Evolutionary conservation across 2,888 invertebrate species (phyloP).

Genomic region (Morinoia aosen): DNA sequence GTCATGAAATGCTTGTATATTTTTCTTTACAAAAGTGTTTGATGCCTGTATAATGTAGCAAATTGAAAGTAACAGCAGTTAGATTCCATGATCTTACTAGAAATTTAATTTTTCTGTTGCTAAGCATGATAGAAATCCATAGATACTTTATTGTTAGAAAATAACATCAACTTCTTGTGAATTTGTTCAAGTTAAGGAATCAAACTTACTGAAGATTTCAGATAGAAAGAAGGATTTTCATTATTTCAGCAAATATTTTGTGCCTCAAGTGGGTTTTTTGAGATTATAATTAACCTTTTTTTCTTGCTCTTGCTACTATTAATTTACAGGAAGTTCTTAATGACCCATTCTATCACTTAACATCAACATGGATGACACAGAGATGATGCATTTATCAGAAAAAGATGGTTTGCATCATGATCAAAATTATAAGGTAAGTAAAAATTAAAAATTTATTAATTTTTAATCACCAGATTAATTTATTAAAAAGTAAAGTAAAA

Average conservation of each 20-base stretch:
- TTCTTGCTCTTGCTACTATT: background rate
- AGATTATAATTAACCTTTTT: background rate
- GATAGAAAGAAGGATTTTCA: background rate
- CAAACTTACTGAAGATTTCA: background rate
- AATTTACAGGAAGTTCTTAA: background rate
- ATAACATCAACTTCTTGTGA: background rate
- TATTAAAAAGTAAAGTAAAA: background rate
- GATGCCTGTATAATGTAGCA: no score
- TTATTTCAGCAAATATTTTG: background rate
- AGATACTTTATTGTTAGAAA: background rate
- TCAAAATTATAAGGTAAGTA: conserved; percentile 24
- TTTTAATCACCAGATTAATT: background rate
- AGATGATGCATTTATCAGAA: background rate
- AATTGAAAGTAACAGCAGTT: no score
- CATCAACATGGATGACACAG: conserved; percentile 37
- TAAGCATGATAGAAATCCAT: no score
- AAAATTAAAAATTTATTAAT: background rate
- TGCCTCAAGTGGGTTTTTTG: background rate
- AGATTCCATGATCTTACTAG: no score
- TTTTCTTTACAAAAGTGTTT: no score
- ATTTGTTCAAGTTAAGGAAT: background rate
- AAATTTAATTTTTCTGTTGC: no score
- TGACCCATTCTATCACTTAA: background rate
- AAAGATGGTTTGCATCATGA: background rate
- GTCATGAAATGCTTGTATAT: no score